Conservation (phyloP, 1,140 invertebrate species). For the Drosophila lowei region DNA sequence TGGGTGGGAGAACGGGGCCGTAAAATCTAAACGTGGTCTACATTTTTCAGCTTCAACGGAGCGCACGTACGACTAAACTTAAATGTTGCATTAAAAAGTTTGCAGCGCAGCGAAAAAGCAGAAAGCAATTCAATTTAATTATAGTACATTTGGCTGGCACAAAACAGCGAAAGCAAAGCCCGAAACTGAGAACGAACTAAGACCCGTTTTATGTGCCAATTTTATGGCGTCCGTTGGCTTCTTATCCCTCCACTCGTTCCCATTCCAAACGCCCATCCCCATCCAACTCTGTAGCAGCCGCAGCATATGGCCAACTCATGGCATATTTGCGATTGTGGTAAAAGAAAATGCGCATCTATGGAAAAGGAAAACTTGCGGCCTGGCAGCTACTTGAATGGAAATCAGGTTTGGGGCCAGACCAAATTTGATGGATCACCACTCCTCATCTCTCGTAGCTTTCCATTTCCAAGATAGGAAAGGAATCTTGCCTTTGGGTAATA, state of each 20-base stretch:
- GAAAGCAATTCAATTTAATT: constrained; percentile 75
- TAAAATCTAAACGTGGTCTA: constrained; percentile 71
- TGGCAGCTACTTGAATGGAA: constrained; percentile 65
- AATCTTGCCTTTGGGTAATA: constrained; percentile 36
- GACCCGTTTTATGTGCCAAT: constrained; percentile 63
- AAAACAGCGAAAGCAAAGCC: constrained; percentile 22
- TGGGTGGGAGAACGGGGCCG: neutral
- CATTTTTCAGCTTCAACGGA: constrained; percentile 67
- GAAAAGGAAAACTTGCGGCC: constrained; percentile 34
- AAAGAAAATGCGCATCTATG: constrained; percentile 43
- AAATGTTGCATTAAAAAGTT: constrained; percentile 78
- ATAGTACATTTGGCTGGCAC: constrained; percentile 62
- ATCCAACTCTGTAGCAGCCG: neutral
- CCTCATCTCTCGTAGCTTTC: neutral
- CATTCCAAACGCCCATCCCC: constrained; percentile 3
- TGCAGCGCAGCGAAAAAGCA: constrained; percentile 39
- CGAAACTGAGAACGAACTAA: constrained; percentile 21
- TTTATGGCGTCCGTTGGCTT: constrained; percentile 59
- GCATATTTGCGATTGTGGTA: constrained; percentile 38
- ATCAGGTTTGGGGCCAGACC: constrained; percentile 46
- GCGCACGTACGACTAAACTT: constrained; percentile 70
- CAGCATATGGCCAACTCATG: constrained; percentile 40
- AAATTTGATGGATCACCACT: constrained; percentile 71
- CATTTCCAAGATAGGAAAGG: constrained; percentile 3
- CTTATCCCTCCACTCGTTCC: constrained; percentile 22